Base-by-base conservation (phyloP, 2,888 invertebrate genomes). In the Athrips mouffetella region DNA sequence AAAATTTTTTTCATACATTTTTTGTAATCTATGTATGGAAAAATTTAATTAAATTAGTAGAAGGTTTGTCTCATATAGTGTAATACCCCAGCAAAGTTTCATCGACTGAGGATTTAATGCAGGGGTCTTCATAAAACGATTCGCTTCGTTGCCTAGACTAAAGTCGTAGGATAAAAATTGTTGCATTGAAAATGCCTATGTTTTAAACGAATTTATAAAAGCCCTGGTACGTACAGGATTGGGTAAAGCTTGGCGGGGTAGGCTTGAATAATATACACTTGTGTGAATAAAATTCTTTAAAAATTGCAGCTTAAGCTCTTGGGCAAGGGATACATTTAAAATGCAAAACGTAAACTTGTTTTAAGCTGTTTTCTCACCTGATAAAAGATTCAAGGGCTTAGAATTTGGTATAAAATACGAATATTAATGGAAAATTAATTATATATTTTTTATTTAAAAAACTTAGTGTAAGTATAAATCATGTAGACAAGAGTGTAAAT, bases 291-390 rank as follows among this genome's bases (percentile, higher is more conserved):
- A 18, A 37, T 25, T 41, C 37, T 29, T 35, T 25, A 53, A 58
- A 49, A 46, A 51, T 62, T 54, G 52, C 54, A 67, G 68, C 67
- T 50, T 55, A 73, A 76, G 71, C 73, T 53, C 57, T 57, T 60
- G 59, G 53, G 52, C 46, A 50, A 53, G 52, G 55, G 49, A 54
- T 56, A 59, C 55, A 54, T 55, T 58, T 54, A 53, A 57, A 59
- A 54, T 61, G 58, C 55, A 64, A 54, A 62, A 63, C 58, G n/a
- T 60, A 61, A 73, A 80, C 80, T 79, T 63, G 61, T 69, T 65
- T 66, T 65, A 60, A 67, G 62, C 65, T 65, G 76, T 74, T 58
- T 63, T 80, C 86, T 85, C 86, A 86, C 85, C 85, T 86, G 69
- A 45, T 59, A 55, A 49, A 54, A 50, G 48, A 52, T 54, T 69